Conservation (phyloP, 2,888 invertebrate genomes). For the Rotaria sp. region DNA sequence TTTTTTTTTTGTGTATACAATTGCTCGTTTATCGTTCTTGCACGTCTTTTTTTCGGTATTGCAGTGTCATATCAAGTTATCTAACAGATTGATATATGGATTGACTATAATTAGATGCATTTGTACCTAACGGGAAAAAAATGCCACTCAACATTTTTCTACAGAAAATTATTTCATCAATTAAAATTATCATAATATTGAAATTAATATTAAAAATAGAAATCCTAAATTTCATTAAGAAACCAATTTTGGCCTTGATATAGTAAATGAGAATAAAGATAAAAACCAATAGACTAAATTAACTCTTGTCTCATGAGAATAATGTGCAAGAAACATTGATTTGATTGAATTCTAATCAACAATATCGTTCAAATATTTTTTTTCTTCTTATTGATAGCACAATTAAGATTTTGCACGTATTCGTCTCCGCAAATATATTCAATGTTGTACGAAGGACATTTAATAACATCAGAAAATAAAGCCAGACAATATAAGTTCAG, state of each 20-base stretch:
- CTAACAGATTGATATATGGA: slow-evolving; percentile 5
- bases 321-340: neutral
- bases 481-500: too few species aligned
- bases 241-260: too few species aligned
- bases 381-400: neutral
- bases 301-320: neutral
- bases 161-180: neutral
- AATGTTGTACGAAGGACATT: neutral
- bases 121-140: neutral
- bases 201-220: neutral
- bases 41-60: neutral
- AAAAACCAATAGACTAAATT: neutral
- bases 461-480: too few species aligned
- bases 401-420: neutral
- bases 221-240: neutral
- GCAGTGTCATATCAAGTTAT: neutral
- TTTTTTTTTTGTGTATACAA: neutral
- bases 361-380: neutral
- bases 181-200: neutral
- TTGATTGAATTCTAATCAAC: neutral
- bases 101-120: neutral
- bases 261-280: neutral
- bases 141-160: neutral
- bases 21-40: neutral
- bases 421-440: neutral